Conservation (phyloP, 2,797 vertebrate genomes). For the Pitangus sulphuratus region DNA sequence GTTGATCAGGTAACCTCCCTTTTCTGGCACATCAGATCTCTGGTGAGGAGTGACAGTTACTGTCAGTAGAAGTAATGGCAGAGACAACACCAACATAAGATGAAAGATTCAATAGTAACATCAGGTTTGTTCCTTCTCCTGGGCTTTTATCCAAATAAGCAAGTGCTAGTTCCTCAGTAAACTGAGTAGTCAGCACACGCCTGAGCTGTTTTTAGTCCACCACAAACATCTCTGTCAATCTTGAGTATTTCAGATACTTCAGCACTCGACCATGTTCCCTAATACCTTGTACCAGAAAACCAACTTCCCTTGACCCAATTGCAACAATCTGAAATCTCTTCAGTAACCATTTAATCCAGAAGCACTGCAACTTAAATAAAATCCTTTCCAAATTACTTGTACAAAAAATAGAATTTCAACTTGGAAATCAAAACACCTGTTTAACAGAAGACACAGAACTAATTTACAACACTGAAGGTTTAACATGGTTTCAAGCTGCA, state of each 20-base stretch:
- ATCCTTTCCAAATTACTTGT: not conserved
- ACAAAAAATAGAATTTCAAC: not conserved
- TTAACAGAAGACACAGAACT: not conserved
- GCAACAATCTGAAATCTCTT: not conserved
- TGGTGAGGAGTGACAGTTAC: not conserved
- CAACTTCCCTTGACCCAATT: not conserved
- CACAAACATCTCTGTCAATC: constrained; percentile 9
- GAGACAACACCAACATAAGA: not conserved
- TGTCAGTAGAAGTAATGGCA: not conserved
- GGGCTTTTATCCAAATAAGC: constrained; percentile 22
- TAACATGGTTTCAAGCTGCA: not conserved
- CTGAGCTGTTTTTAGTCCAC: constrained; percentile 2
- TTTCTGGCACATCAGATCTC: not conserved
- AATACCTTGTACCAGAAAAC: not conserved
- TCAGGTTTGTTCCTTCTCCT: not conserved
- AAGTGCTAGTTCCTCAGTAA: constrained; percentile 29
- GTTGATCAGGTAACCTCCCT: not conserved
- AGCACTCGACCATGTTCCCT: not conserved
- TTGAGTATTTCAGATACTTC: not conserved
- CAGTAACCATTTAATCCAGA: not conserved
- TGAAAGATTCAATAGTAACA: constrained; percentile 11
- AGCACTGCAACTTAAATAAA: not conserved
- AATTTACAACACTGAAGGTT: not conserved
- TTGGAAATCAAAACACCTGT: not conserved
- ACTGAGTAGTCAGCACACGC: not conserved